Base-by-base conservation (phyloP, 2,797 vertebrate genomes). In the Telmatherina bonti region DNA sequence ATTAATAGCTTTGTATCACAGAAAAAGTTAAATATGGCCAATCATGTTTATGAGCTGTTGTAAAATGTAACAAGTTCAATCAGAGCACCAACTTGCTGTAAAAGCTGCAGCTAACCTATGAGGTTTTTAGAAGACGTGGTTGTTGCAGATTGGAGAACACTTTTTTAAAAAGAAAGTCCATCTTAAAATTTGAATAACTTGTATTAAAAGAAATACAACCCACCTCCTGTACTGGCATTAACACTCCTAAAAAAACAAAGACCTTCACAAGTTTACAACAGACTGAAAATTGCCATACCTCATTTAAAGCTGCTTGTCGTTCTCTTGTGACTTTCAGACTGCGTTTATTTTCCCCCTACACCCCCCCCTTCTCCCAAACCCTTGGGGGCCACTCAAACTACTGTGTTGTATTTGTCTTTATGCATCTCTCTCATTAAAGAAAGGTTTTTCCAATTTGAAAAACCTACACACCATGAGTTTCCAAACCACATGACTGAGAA, bases 391-490 rank as follows among this genome's bases (percentile, higher is more conserved):
- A 13, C 29, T 78, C 64, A 69, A 67, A 76, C 47, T 61, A 38
- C 73, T 67, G 73, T 36, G 60, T 65, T 57, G 67, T 22, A 26
- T 75, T 77, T 81, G 73, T 74, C 70, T 72, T 65, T 30, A 75
- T 57, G 74, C 65, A 59, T 76, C 57, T 45, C 58, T 67, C 38
- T 30, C 11, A 77, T 84, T 74, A 20, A 29, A 16, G 8, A 60
- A 85, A 87, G 76, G 52, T 81, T 66, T 79, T 75, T 79, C 52
- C 62, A 36, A 33, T 69, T 73, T 69, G 18, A 61, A 68, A 71
- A 62, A 64, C 9, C 51, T 59, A 49, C 24, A 47, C 62, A 0
- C 62, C 47, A 27, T 9, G 33, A 76, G 60, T 56, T 62, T 81
- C 72, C 68, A 61, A 49, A 60, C 61, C 76, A 70, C 63, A 69